Evolutionary conservation across 2,113 vertebrate species (phyloP).

Genomic region (Erythrolamprus reginae): DNA sequence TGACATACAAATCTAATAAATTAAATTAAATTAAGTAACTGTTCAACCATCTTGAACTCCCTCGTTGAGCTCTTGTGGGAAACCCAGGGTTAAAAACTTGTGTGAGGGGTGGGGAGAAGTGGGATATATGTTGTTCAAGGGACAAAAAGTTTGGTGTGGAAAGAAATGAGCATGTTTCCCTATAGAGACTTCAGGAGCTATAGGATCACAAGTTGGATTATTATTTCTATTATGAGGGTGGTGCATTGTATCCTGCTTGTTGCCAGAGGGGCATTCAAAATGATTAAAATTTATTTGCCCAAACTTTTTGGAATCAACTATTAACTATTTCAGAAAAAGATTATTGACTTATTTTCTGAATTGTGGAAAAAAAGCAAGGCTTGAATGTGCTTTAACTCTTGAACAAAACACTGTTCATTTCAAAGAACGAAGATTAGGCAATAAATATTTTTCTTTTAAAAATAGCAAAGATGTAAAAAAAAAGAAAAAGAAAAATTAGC

Average conservation of each 20-base stretch:
- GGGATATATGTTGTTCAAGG: not conserved
- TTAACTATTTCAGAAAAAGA: not conserved
- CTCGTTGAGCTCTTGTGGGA: not conserved
- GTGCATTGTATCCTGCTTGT: not conserved
- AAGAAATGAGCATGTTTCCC: not conserved
- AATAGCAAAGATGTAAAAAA: not conserved
- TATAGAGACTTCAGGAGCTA: not conserved
- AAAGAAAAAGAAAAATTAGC: not conserved
- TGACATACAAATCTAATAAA: too few species aligned
- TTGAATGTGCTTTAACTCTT: not conserved
- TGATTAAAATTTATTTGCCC: not conserved
- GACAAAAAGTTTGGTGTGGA: not conserved
- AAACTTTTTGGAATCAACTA: not conserved
- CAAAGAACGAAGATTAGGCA: not conserved
- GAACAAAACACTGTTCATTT: not conserved
- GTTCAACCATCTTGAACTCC: not conserved
- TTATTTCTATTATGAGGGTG: not conserved
- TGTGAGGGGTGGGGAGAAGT: not conserved
- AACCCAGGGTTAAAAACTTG: not conserved
- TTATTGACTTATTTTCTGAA: not conserved
- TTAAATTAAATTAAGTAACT: too few species aligned
- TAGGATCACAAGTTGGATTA: not conserved
- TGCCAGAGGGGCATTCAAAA: not conserved
- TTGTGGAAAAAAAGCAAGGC: not conserved
- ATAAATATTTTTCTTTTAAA: not conserved